phyloP scores from a whole-genome alignment of 2,113 vertebrate species.

The Brachionichthys hirsutus region DNA sequence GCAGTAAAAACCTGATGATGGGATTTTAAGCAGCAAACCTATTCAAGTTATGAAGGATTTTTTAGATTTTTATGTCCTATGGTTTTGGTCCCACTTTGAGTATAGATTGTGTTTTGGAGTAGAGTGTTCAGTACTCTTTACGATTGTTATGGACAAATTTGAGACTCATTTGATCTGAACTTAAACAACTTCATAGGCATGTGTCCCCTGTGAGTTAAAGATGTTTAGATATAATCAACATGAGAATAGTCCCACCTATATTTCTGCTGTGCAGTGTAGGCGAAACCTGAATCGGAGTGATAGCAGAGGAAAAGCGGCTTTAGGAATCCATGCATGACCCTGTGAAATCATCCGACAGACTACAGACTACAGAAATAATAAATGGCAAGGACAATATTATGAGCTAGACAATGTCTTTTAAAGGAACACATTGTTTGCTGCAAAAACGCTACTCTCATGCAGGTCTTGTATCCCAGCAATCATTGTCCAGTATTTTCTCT shows the following conservation, averaged over 20 bases:
- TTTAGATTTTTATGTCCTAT: too few species aligned
- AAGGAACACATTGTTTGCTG: not conserved
- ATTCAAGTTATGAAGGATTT: too few species aligned
- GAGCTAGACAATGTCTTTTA: not conserved
- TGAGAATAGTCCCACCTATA: too few species aligned
- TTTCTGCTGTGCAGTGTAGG: not conserved
- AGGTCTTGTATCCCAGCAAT: not conserved
- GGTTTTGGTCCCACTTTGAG: too few species aligned
- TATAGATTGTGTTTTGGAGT: not conserved
- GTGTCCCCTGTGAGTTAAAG: too few species aligned
- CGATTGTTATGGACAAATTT: too few species aligned
- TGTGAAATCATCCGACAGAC: not conserved
- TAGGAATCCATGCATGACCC: constrained; percentile 11
- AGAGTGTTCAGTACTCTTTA: too few species aligned
- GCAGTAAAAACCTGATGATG: too few species aligned
- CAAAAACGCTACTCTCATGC: constrained; percentile 1
- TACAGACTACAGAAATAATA: constrained; percentile 8
- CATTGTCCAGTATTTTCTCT: not conserved
- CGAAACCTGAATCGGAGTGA: constrained; percentile 24
- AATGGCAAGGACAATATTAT: constrained; percentile 3
- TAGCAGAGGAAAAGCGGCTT: constrained; percentile 25
- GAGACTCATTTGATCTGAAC: too few species aligned
- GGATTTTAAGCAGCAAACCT: too few species aligned
- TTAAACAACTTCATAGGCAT: too few species aligned
- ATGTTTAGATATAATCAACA: too few species aligned